Evolutionary conservation across 2,888 invertebrate species (phyloP), one percentile per base, ranked within the genome.

Genomic region (Saturnia japonica): DNA sequence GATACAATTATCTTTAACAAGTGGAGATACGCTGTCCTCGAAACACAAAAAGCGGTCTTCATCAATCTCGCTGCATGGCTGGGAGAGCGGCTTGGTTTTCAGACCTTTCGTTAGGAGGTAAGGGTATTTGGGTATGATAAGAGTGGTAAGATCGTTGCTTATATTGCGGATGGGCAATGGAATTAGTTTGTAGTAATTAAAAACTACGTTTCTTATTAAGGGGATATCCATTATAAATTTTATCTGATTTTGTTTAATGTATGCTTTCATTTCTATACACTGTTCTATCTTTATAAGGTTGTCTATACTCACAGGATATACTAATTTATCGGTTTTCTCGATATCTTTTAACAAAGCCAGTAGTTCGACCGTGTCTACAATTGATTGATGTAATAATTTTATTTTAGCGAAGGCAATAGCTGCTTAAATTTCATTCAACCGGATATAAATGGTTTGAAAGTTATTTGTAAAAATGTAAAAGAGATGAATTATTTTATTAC

Each of bases 281-380:
- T 72, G 68, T 68, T 76, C 73, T 64, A 75, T 71, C 47, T 76
- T 76, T 25, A 78, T 66, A 47, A 76, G 43, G 67, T 76, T 77
- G 51, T 72, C 69, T 42, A 42, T 28, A 22, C 60, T 12, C 51
- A 64, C 19, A 68, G 70, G 70, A 67, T 67, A 71, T 43, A 69
- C 67, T 69, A 69, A 69, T 34, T 51, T 68, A 68, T 71, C 45
- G 0, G 43, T 69, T 45, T 62, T 47, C 34, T 68, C 68, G n/a
- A 71, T 71, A 9, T 68, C 47, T 62, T 60, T 68, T n/a, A 71
- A 51, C 34, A 68, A 51, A 1, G 43, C 19, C 22, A 66, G 4
- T n/a, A 66, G n/a, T 66, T 66, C 40, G 6, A n/a, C 43, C 12
- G 66, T 40, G 22, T 66, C 43, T 19, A 66, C 7, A 40, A 66